Base-by-base conservation (phyloP, 2,888 invertebrate species). In the Patella pellucida region DNA sequence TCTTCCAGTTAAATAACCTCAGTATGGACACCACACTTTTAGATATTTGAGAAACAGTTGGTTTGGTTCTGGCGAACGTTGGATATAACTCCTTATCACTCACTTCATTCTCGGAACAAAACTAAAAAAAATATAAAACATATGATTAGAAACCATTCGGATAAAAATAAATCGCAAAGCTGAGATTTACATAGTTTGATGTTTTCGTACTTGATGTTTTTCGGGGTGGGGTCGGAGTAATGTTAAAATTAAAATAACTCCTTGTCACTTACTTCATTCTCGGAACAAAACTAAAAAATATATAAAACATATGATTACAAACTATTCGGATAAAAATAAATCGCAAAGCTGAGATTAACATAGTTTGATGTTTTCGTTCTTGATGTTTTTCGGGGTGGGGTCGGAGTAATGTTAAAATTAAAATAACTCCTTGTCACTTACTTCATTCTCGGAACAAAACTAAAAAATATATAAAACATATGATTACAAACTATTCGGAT, bases 31-130 rank as follows among this genome's bases (percentile, higher is more conserved):
- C 95, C 9, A 97, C 96, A 2, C 97, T 96, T 90, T 96, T 96
- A 9, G 97, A 96, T 82, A 97, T 97, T 92, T 97, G 97, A 74
- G 96, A 96, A 90, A 96, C 97, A 0, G 97, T 97, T 0, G 97
- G 97, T 68, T 96, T 93, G 0, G 97, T 97, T 82, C 97, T 93
- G 0, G 96, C 96, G 90, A 98, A 98, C 16, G 97, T 98, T 12
- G 96, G 95, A 91, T 96, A 97, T 87, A 95, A 94, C 27, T 92
- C 92, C 91, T 97, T 97, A 92, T 97, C 95, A 50, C 97, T 97
- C 74, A 96, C 96, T 84, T 96, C 95, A 78, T 95, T 95, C 90
- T 96, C 95, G 2, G 96, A 95, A 91, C 97, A 97, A 91, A 95
- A 97, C 97, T 97, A 93, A 50, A 92, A 75, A 75, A 68, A 71